Evolutionary conservation across 2,113 vertebrate species (phyloP), one percentile per base, ranked within the genome.

Genomic region (Mirza zaza): DNA sequence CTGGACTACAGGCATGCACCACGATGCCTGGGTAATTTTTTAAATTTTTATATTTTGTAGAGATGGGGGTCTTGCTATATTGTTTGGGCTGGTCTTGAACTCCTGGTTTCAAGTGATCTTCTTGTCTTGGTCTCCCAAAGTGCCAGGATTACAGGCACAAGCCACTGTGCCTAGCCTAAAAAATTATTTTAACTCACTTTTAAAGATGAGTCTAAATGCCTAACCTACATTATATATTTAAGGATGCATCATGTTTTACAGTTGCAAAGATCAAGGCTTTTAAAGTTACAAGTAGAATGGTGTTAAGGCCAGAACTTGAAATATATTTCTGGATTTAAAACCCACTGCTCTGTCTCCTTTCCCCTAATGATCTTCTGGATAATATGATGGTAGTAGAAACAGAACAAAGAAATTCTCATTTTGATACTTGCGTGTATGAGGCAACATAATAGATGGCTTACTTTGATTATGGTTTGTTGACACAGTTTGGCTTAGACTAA

Each of bases 251-350:
- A 90, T 81, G 84, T 75, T 96, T 97, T 86, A 92, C 34, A 52
- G 34, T 70, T 87, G 65, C 48, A 88, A 94, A 73, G 70, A 93
- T 23, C 27, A 86, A 76, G 10, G 20, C 23, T 83, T 91, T 95
- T 96, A 45, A 87, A 93, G 59, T 83, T 84, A 63, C 55, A 84
- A 80, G 48, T 71, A 88, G 59, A 86, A 90, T 79, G 55, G 6
- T 52, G 76, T 92, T 57, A 90, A 96, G 79, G 88, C 27, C 59
- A 94, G 90, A 95, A 91, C 12, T 90, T 59, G 29, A 96, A 81
- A 87, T 94, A 23, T n/a, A 59, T 92, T 90, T 94, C 34, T 91
- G 67, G 80, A 84, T 13, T 84, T 91, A 77, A 86, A 93, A 89
- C 25, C 52, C 61, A 86, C 36, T 48, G 81, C 15, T 70, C 73